Conservation (phyloP, 2,113 vertebrate species). For the Fukomys damarensis region DNA sequence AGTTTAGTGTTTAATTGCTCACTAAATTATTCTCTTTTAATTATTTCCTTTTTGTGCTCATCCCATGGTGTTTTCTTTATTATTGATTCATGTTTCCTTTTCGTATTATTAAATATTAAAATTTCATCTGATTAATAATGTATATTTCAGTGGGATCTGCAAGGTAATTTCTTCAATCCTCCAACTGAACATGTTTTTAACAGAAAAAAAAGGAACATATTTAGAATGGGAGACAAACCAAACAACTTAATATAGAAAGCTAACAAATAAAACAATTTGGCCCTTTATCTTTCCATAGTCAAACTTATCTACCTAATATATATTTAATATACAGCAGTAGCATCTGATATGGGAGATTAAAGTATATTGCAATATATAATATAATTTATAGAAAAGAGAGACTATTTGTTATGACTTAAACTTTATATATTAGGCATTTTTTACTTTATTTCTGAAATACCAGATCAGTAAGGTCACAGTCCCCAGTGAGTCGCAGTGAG, state of each 20-base stretch:
- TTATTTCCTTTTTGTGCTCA: constrained; percentile 19
- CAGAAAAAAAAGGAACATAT: background rate
- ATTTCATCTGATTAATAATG: background rate
- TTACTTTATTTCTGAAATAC: constrained; percentile 37
- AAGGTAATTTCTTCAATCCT: background rate
- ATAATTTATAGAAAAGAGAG: background rate
- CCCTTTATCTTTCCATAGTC: background rate
- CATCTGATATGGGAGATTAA: constrained; percentile 20
- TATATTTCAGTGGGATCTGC: background rate
- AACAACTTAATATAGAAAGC: background rate
- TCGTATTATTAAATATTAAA: background rate
- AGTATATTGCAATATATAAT: background rate
- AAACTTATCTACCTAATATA: constrained; percentile 12
- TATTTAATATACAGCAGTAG: background rate
- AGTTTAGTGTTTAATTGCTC: background rate
- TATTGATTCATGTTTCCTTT: constrained; percentile 9
- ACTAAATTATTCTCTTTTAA: constrained; percentile 27
- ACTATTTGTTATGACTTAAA: constrained; percentile 30
- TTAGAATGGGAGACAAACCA: background rate
- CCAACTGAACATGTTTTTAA: background rate
- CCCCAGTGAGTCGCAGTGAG: background rate
- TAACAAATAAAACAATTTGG: background rate
- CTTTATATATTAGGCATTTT: background rate
- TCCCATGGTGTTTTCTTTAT: background rate
- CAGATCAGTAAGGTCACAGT: background rate